phyloP scores from a whole-genome alignment of 2,888 invertebrate genomes.

The Metallyticus violacea region DNA sequence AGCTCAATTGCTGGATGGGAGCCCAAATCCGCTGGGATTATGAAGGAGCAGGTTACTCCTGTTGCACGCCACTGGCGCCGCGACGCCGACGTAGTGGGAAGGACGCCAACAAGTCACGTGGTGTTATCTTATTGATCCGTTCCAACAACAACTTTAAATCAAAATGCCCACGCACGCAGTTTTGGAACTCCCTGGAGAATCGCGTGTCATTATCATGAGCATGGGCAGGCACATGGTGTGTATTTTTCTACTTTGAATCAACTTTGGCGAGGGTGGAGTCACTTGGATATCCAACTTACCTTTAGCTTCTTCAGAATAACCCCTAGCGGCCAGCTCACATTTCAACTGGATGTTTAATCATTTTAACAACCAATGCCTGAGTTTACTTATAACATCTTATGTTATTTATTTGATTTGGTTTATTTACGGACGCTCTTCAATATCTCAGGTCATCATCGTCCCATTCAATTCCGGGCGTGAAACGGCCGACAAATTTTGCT shows the following conservation, averaged over 20 bases:
- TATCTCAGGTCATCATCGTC: too few relatives aligned
- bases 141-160: background rate
- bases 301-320: background rate
- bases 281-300: background rate
- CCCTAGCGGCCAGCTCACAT: too few relatives aligned
- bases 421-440: too few relatives aligned
- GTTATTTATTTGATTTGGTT: too few relatives aligned
- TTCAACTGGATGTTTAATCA: too few relatives aligned
- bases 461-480: too few relatives aligned
- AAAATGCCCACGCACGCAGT: background rate
- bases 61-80: background rate
- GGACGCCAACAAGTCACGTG: constrained; percentile 15
- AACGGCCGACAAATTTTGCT: too few relatives aligned
- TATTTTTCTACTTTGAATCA: background rate
- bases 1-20: background rate
- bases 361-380: too few relatives aligned
- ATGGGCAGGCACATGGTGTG: background rate
- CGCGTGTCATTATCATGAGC: background rate
- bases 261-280: background rate
- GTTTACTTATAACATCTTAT: too few relatives aligned
- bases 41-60: background rate
- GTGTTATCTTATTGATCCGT: constrained; percentile 10
- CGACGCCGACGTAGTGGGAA: background rate
- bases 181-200: background rate
- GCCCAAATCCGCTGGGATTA: background rate